phyloP scores from a whole-genome alignment of 1,140 invertebrate genomes.

The Carposina sasakii region DNA sequence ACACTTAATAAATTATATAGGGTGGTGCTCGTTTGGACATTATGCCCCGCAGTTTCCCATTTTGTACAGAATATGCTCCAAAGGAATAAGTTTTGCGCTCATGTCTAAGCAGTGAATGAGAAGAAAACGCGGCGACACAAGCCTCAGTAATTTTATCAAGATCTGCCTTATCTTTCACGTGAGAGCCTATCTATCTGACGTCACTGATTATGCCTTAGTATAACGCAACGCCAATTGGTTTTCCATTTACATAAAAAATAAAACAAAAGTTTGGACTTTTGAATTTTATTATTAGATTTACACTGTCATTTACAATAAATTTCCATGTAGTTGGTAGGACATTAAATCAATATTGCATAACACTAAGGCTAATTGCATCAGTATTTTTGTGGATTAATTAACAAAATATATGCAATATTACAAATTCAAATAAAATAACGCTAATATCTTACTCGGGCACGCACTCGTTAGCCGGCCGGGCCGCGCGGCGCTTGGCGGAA shows the following conservation, averaged over 20 bases:
- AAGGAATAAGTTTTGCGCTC: too few relatives aligned
- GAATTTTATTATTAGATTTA: constrained; percentile 72
- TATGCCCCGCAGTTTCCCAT: too few relatives aligned
- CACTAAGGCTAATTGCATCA: constrained; percentile 71
- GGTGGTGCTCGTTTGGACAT: too few relatives aligned
- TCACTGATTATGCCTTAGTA: too few relatives aligned
- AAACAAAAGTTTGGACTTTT: constrained; percentile 54
- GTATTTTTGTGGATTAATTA: constrained; percentile 70
- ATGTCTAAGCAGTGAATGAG: too few relatives aligned
- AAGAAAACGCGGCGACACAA: too few relatives aligned
- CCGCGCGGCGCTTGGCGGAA: background rate
- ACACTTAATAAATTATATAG: too few relatives aligned
- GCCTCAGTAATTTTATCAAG: too few relatives aligned
- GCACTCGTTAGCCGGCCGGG: constrained; percentile 35
- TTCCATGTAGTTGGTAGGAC: constrained; percentile 71
- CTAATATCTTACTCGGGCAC: constrained; percentile 71
- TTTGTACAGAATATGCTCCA: too few relatives aligned
- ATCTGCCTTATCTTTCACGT: too few relatives aligned
- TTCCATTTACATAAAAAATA: constrained; percentile 13
- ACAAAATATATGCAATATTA: constrained; percentile 71
- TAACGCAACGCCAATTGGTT: too few relatives aligned
- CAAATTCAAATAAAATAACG: constrained; percentile 70
- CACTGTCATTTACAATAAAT: constrained; percentile 73
- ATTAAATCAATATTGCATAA: constrained; percentile 72
- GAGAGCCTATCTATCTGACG: too few relatives aligned